phyloP scores from a whole-genome alignment of 2,797 vertebrate species.

The Pelobates cultripes region DNA sequence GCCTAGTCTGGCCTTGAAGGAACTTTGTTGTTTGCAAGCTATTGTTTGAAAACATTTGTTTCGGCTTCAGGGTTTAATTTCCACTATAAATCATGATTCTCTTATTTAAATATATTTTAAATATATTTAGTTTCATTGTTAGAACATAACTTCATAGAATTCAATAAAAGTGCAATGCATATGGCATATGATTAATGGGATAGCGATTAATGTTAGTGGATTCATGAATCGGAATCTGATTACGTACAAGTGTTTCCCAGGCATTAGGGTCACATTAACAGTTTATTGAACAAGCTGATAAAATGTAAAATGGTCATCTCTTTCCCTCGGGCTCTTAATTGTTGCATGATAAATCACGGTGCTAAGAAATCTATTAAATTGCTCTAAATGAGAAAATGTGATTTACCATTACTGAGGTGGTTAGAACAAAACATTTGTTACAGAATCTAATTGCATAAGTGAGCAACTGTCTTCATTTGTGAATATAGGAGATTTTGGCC shows the following conservation, averaged over 20 bases:
- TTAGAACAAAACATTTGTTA: slow-evolving; percentile 61
- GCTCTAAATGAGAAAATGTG: slow-evolving; percentile 83
- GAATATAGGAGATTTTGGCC: slow-evolving; percentile 29
- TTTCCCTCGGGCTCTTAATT: slow-evolving; percentile 82
- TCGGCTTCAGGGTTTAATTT: background rate
- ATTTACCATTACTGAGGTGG: slow-evolving; percentile 78
- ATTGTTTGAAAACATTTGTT: background rate
- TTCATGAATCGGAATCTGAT: slow-evolving; percentile 84
- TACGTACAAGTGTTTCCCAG: slow-evolving; percentile 84
- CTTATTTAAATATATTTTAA: slow-evolving; percentile 34
- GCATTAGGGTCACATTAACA: slow-evolving; percentile 85
- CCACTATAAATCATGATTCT: background rate
- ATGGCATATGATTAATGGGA: slow-evolving; percentile 87
- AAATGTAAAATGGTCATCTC: slow-evolving; percentile 85
- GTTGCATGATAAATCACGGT: slow-evolving; percentile 83
- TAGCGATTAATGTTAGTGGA: slow-evolving; percentile 90
- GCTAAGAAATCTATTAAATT: slow-evolving; percentile 79
- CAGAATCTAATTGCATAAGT: slow-evolving; percentile 40
- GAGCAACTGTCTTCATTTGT: slow-evolving; percentile 40
- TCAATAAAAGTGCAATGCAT: slow-evolving; percentile 29
- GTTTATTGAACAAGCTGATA: slow-evolving; percentile 80
- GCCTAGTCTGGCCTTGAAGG: too few species aligned
- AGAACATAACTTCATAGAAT: slow-evolving; percentile 36
- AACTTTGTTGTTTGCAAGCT: too few species aligned
- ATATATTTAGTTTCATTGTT: slow-evolving; percentile 14